These are phyloP conservation scores for Psix sp. DNA, from an alignment of 1,140 invertebrate genomes.

Conservation along the genomic window DNA sequence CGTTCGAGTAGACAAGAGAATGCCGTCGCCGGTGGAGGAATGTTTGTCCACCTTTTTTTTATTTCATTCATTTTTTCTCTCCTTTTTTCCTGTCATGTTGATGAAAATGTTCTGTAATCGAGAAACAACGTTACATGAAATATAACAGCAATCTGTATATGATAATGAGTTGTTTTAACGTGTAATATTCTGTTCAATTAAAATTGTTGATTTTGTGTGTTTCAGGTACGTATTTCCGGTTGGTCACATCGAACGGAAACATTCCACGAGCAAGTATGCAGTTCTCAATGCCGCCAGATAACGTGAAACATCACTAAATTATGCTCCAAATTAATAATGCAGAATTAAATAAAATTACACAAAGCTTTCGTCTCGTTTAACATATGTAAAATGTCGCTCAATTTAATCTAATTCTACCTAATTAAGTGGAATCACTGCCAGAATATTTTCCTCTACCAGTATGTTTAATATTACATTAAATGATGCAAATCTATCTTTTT, in stretches of 20 bases:
- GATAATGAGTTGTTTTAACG: neutral
- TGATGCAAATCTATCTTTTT: too few species aligned
- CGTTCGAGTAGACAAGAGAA: conserved; percentile 6
- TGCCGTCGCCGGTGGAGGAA: neutral
- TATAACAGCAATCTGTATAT: too few species aligned
- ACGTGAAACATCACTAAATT: conserved; percentile 11
- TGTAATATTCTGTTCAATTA: conserved; percentile 14
- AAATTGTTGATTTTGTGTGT: conserved; percentile 16
- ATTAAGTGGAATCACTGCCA: conserved; percentile 27
- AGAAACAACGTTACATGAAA: too few species aligned
- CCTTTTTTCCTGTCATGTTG: too few species aligned
- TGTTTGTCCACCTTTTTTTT: conserved; percentile 2
- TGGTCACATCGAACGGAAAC: too few species aligned
- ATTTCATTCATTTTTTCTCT: too few species aligned
- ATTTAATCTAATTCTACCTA: conserved; percentile 49
- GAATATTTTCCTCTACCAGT: conserved; percentile 26
- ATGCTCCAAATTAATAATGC: conserved; percentile 24
- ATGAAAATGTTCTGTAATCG: too few species aligned
- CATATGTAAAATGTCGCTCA: conserved; percentile 48
- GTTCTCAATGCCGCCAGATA: neutral
- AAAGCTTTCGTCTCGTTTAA: conserved; percentile 21
- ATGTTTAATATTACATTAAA: conserved; percentile 12
- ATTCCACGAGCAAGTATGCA: neutral
- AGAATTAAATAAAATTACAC: conserved; percentile 32
- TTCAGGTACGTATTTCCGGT: conserved; percentile 32